These are phyloP conservation scores for Cyanistes caeruleus DNA, from an alignment of 2,113 vertebrate species.

Conservation along the genomic window DNA sequence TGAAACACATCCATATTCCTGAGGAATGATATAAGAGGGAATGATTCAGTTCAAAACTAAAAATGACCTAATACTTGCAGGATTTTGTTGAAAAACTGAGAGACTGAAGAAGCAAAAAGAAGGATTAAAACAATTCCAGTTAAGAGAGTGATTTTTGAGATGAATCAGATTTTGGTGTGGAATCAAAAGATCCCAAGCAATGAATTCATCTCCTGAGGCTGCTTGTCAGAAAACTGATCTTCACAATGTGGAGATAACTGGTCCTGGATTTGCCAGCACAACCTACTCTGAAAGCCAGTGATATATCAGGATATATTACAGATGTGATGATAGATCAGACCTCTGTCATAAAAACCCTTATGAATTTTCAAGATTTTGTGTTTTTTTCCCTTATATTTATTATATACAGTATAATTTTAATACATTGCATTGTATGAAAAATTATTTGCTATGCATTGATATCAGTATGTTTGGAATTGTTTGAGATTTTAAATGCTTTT, in stretches of 20 bases:
- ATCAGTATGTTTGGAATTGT: neutral
- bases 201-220: neutral
- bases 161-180: neutral
- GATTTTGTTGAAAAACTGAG: neutral
- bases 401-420: neutral
- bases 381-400: neutral
- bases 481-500: neutral
- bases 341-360: neutral
- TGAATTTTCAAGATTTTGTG: neutral
- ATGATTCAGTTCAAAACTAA: neutral
- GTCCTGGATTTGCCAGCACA: neutral
- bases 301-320: neutral
- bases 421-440: neutral
- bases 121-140: neutral
- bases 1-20: neutral
- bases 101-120: neutral
- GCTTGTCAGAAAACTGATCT: neutral
- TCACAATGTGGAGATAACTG: neutral
- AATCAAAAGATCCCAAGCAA: neutral
- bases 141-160: neutral
- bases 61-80: neutral
- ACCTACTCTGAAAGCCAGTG: neutral
- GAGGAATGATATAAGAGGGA: neutral
- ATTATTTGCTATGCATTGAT: neutral
- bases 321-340: neutral